phyloP scores from a whole-genome alignment of 2,888 invertebrate species.

The Sarcophaga subvicina region DNA sequence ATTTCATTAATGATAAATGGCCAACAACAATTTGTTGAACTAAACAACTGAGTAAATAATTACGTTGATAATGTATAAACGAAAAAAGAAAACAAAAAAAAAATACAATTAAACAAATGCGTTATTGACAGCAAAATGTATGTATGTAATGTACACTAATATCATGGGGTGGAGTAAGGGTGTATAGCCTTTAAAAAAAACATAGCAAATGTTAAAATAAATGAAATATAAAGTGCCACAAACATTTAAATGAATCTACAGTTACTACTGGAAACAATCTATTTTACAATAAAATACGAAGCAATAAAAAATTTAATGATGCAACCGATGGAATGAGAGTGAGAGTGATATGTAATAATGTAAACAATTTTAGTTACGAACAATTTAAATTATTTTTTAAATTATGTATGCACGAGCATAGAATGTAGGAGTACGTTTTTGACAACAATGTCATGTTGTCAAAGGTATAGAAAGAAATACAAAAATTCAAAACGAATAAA shows the following conservation, averaged over 20 bases:
- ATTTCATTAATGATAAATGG: slow-evolving; percentile 57
- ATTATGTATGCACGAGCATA: background rate
- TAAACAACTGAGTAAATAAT: slow-evolving; percentile 64
- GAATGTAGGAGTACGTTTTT: background rate
- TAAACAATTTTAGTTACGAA: background rate
- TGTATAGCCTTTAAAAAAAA: too few relatives aligned
- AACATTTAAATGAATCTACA: too few relatives aligned
- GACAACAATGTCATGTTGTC: background rate
- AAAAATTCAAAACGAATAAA: background rate
- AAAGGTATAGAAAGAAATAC: background rate
- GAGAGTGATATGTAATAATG: background rate
- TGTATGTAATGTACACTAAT: background rate
- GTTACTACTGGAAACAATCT: background rate
- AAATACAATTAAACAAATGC: slow-evolving; percentile 34
- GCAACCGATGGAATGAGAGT: too few relatives aligned
- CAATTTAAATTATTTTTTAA: background rate
- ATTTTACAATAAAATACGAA: background rate
- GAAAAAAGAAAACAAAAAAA: background rate
- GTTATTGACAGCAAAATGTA: slow-evolving; percentile 31
- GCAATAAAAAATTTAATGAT: background rate
- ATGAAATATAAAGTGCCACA: too few relatives aligned
- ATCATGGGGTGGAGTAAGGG: background rate
- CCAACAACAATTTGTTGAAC: slow-evolving; percentile 38
- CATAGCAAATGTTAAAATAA: too few relatives aligned
- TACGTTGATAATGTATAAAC: slow-evolving; percentile 24